These are phyloP conservation scores for Australoheros facetus DNA, from an alignment of 2,797 vertebrate genomes.

Conservation along the genomic window DNA sequence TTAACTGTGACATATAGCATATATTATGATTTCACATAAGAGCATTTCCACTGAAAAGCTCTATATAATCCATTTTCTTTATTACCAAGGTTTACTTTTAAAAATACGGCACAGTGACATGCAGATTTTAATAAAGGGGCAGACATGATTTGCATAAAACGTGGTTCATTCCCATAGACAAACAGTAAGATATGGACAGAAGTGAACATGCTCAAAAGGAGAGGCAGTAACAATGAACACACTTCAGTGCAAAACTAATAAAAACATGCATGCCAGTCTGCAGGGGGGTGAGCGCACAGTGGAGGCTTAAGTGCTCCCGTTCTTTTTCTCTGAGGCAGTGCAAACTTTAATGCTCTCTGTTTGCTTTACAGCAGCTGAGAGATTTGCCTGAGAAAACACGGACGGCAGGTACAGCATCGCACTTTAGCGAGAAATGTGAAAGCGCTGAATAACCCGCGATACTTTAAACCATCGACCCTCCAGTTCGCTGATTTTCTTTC, in stretches of 20 bases:
- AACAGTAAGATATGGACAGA: background rate
- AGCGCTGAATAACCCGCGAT: background rate
- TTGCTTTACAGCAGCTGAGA: conserved; percentile 7
- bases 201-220: background rate
- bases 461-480: background rate
- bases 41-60: background rate
- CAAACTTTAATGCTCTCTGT: background rate
- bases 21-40: background rate
- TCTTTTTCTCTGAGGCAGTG: background rate
- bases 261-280: background rate
- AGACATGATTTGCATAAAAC: background rate
- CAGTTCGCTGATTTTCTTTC: background rate
- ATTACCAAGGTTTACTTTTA: background rate
- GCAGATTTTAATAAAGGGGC: background rate
- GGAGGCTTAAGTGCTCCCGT: background rate
- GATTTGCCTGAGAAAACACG: conserved; percentile 15
- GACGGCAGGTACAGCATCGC: background rate
- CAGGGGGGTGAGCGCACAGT: too few species aligned
- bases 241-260: background rate
- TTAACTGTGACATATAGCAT: background rate
- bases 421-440: background rate
- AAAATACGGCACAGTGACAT: background rate
- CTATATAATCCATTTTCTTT: too few species aligned
- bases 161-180: background rate
- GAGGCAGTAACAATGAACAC: background rate